Evolutionary conservation across 2,888 invertebrate species (phyloP), one percentile per base, ranked within the genome.

Genomic region (Rhagonycha fulva): DNA sequence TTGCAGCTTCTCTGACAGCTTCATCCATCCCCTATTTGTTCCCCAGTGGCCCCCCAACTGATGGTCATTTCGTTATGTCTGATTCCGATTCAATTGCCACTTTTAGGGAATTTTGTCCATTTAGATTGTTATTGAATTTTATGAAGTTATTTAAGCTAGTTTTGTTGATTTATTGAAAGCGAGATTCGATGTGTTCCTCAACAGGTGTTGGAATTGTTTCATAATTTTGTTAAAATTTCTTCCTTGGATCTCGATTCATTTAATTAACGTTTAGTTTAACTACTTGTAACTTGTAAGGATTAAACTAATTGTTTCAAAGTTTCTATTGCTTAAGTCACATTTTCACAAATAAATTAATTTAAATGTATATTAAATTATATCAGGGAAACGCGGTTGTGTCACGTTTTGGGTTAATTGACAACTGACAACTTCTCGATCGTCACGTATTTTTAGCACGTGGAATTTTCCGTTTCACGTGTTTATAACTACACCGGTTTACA

Each of bases 41-140:
- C 72, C 74, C 75, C 67, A 69, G 24, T 71, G 60, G 72, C 79
- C 76, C 76, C 47, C 78, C 81, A 79, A 82, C 82, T 82, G 83
- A 83, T 84, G 83, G 84, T 83, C 84, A 84, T 83, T 84, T 84
- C 81, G 84, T 84, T 84, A 82, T 81, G 83, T 83, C 82, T 82
- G 84, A 84, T 82, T 81, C 80, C 78, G 81, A 83, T 84, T 83
- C 83, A 82, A 84, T 84, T 82, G 79, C 79, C 81, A 81, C 82
- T 81, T 81, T 80, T 77, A 77, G 72, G 70, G 72, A 78, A 79
- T 80, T 79, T 79, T 70, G 76, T 70, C 62, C 76, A 75, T 79
- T 81, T 80, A 80, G 76, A 79, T 76, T 76, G 77, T 79, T 81
- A 80, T 79, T 77, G 76, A 74, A 75, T 81, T 81, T 75, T 72